A percentile compares a stretch with the other conserved stretches of the same genome.
These are phyloP conservation scores for Magallana ariakensis DNA, from an alignment of 1,140 invertebrate genomes.

Conservation along the genomic window DNA sequence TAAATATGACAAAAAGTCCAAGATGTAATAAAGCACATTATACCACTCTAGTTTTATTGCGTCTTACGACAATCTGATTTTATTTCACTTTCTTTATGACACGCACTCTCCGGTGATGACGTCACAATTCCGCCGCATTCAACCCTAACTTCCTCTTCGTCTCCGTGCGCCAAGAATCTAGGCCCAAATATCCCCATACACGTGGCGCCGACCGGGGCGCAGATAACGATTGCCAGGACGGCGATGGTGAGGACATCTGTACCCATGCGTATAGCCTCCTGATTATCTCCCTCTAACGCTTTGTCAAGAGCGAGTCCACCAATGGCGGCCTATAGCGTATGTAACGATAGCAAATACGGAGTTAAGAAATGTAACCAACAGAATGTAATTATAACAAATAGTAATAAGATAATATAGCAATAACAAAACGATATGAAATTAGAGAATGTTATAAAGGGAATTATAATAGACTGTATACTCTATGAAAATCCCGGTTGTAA, in stretches of 20 bases:
- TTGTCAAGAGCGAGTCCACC: conserved; percentile 83
- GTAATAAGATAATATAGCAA: too few relatives aligned
- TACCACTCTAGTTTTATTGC: background rate
- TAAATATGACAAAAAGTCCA: background rate
- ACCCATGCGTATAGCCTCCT: conserved; percentile 34
- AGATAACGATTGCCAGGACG: conserved; percentile 92
- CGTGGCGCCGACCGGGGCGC: conserved; percentile 94
- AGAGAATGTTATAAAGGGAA: too few relatives aligned
- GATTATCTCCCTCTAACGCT: conserved; percentile 76
- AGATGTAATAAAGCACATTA: background rate
- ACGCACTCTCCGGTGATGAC: background rate
- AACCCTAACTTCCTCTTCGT: conserved; percentile 14
- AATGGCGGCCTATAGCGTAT: conserved; percentile 73
- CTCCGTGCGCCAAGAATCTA: conserved; percentile 82
- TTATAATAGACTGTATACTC: too few relatives aligned
- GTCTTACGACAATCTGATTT: background rate
- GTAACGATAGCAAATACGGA: too few relatives aligned
- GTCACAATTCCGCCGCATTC: background rate
- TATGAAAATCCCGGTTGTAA: too few relatives aligned
- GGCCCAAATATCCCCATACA: conserved; percentile 91
- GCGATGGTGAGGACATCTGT: conserved; percentile 84
- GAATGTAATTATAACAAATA: too few relatives aligned
- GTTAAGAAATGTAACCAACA: too few relatives aligned
- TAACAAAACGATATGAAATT: too few relatives aligned
- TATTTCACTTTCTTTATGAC: conserved; percentile 18